These are phyloP conservation scores for Cyprinella venusta DNA, from an alignment of 2,797 vertebrate species.

Conservation along the genomic window DNA sequence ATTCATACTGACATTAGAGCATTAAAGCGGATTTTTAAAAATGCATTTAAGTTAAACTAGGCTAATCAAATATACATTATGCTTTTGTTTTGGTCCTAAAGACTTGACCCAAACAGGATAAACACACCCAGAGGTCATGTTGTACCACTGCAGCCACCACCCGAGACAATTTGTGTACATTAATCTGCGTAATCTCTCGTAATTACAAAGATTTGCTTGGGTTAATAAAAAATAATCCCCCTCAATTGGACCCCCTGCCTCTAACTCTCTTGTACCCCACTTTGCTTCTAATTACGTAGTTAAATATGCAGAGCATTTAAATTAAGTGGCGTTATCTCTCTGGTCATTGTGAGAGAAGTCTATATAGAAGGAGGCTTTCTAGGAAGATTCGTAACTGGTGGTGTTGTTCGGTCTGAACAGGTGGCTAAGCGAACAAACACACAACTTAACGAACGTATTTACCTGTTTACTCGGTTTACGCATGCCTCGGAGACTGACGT, in stretches of 20 bases:
- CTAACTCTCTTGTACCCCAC: slow-evolving; percentile 72
- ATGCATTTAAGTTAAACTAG: background rate
- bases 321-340: slow-evolving; percentile 64
- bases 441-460: background rate
- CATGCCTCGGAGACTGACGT: slow-evolving; percentile 37
- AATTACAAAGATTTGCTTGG: slow-evolving; percentile 82
- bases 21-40: background rate
- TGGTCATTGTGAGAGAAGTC: slow-evolving; percentile 8
- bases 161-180: slow-evolving; percentile 67
- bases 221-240: slow-evolving; percentile 80
- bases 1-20: background rate
- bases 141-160: slow-evolving; percentile 65
- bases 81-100: background rate
- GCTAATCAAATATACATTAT: background rate
- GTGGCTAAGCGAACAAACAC: slow-evolving; percentile 23
- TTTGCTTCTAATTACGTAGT: slow-evolving; percentile 73
- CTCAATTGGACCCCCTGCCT: slow-evolving; percentile 75
- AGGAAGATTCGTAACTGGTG: background rate
- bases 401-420: background rate
- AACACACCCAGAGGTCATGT: slow-evolving; percentile 66
- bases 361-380: background rate
- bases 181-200: slow-evolving; percentile 80
- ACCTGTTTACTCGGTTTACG: slow-evolving; percentile 12
- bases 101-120: slow-evolving; percentile 65
- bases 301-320: slow-evolving; percentile 72